phyloP scores from a whole-genome alignment of 1,140 invertebrate genomes.

The Callitettix versicolor region DNA sequence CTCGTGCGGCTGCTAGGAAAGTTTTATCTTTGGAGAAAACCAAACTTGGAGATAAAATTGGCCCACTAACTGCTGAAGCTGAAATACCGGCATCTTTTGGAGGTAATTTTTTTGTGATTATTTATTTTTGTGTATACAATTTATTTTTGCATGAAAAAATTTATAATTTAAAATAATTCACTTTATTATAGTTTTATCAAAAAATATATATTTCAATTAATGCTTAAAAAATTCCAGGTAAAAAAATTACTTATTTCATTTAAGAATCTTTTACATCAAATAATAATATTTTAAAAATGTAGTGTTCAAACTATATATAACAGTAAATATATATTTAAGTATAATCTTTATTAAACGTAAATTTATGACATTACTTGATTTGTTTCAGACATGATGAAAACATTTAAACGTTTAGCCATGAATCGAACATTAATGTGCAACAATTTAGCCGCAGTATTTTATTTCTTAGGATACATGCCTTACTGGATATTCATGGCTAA shows the following conservation, averaged over 20 bases:
- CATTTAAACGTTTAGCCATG: constrained; percentile 41
- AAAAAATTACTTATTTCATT: too few relatives aligned
- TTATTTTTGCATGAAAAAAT: background rate
- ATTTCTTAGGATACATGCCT: constrained; percentile 29
- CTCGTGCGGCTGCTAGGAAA: constrained; percentile 36
- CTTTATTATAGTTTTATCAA: background rate
- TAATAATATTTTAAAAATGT: background rate
- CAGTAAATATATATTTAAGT: background rate
- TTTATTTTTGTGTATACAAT: too few relatives aligned
- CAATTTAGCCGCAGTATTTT: constrained; percentile 40
- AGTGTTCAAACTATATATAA: background rate
- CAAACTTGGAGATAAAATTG: constrained; percentile 15
- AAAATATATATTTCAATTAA: constrained; percentile 20
- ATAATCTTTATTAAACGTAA: background rate
- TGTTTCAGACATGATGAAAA: constrained; percentile 38
- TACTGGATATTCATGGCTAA: constrained; percentile 32
- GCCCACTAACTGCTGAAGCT: constrained; percentile 12
- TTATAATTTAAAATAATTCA: background rate
- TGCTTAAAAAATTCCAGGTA: too few relatives aligned
- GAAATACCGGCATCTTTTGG: constrained; percentile 24
- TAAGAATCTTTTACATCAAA: too few relatives aligned
- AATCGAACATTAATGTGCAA: constrained; percentile 50
- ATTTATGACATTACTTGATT: too few relatives aligned
- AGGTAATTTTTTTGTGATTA: constrained; percentile 26
- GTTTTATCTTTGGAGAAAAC: constrained; percentile 21